These are phyloP conservation scores for Argyresthia albistria DNA, from an alignment of 2,888 invertebrate species.

Conservation along the genomic window DNA sequence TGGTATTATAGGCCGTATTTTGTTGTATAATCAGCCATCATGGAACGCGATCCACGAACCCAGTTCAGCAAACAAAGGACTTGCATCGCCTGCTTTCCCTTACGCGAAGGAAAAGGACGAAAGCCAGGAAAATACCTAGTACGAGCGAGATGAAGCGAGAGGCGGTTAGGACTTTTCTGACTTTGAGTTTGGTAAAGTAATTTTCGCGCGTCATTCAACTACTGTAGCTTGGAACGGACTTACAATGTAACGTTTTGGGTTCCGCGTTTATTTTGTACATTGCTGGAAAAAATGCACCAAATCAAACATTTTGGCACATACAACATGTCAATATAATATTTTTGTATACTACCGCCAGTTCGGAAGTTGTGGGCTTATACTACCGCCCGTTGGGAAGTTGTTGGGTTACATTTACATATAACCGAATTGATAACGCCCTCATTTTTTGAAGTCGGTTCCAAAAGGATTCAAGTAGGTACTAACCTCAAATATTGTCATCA, in stretches of 20 bases:
- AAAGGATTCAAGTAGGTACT: too few species aligned
- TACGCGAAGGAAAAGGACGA: conserved; percentile 28
- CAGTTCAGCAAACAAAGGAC: conserved; percentile 39
- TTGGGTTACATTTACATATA: too few species aligned
- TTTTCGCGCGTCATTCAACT: conserved; percentile 65
- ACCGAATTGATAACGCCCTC: too few species aligned
- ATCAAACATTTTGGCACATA: too few species aligned
- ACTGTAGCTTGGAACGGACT: conserved; percentile 27
- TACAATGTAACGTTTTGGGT: conserved; percentile 33
- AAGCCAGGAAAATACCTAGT: conserved; percentile 16
- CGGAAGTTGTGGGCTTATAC: too few species aligned
- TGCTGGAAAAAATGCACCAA: too few species aligned
- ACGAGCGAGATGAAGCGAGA: conserved; percentile 30
- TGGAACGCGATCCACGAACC: conserved; percentile 59
- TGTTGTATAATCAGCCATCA: conserved; percentile 72
- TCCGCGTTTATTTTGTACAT: neutral
- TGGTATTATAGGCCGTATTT: conserved; percentile 52
- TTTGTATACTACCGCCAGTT: too few species aligned
- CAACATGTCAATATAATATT: too few species aligned
- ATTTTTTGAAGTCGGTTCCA: too few species aligned
- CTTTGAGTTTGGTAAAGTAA: conserved; percentile 42
- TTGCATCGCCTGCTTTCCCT: conserved; percentile 46
- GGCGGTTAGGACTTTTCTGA: conserved; percentile 40
- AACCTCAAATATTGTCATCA: too few species aligned
- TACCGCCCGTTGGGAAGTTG: too few species aligned